Percentiles rank a stretch among this genome's conserved stretches.
Evolutionary conservation across 1,140 invertebrate species (phyloP).

Genomic region (Dermatophagoides farinae): DNA sequence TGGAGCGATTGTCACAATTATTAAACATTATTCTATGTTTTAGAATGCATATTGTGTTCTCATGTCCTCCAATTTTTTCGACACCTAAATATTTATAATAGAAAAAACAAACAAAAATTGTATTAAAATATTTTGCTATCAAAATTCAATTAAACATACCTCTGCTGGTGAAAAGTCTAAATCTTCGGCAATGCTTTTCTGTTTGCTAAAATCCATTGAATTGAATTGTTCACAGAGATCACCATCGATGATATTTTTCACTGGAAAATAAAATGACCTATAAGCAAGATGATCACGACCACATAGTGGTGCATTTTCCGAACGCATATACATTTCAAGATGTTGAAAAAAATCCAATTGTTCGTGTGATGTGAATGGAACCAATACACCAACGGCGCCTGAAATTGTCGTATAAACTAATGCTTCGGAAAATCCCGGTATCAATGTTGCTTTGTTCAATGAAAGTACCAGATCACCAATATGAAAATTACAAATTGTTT

Average conservation of each 20-base stretch:
- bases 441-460: conserved; percentile 75
- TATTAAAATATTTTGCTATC: not conserved
- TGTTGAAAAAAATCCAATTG: conserved; percentile 99
- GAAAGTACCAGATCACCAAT: conserved; percentile 83
- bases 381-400: conserved; percentile 81
- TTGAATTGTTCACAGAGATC: conserved; percentile 98
- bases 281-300: conserved; percentile 93
- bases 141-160: conserved; percentile 33
- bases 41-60: conserved; percentile 33
- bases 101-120: not conserved
- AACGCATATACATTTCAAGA: conserved; percentile 98
- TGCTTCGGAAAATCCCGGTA: conserved; percentile 88
- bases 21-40: not conserved
- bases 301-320: conserved; percentile 83
- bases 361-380: conserved; percentile 92
- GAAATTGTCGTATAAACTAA: conserved; percentile 87
- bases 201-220: conserved; percentile 75
- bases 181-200: conserved; percentile 82
- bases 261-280: conserved; percentile 90
- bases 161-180: conserved; percentile 83
- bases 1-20: too few relatives aligned
- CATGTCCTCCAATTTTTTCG: conserved; percentile 33
- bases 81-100: conserved; percentile 15
- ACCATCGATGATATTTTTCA: conserved; percentile 96
- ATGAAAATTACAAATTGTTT: conserved; percentile 75